Evolutionary conservation across 2,113 vertebrate genomes (phyloP).

Genomic region (Setophaga coronata): DNA sequence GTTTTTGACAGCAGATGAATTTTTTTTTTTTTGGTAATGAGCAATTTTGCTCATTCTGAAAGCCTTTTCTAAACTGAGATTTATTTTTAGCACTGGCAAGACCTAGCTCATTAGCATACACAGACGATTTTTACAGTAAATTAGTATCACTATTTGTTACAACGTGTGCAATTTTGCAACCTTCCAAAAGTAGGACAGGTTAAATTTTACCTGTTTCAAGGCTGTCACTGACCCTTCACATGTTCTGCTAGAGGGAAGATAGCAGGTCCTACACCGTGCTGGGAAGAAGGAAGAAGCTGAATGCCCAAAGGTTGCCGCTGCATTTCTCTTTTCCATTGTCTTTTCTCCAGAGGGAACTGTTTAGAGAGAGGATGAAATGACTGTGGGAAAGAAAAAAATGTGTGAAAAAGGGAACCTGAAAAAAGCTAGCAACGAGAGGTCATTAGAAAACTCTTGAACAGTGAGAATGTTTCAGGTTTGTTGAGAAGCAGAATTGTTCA

Average conservation of each 20-base stretch:
- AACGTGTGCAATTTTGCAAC: background rate
- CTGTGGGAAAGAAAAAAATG: background rate
- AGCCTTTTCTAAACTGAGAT: background rate
- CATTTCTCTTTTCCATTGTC: background rate
- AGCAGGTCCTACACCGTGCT: background rate
- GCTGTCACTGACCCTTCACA: background rate
- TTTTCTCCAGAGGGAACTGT: background rate
- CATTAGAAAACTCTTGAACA: background rate
- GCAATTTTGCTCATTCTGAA: background rate
- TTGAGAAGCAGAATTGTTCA: background rate
- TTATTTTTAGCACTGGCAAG: background rate
- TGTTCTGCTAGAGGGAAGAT: background rate
- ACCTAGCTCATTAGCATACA: background rate
- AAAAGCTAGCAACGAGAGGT: background rate
- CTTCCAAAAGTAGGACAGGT: background rate
- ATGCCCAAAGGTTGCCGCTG: background rate
- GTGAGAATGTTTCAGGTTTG: background rate
- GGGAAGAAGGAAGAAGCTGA: background rate
- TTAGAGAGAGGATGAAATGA: background rate
- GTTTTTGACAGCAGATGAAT: background rate
- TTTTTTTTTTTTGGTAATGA: background rate
- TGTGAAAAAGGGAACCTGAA: background rate
- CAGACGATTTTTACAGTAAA: background rate
- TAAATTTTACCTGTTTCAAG: background rate
- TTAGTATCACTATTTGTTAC: background rate